These are phyloP conservation scores for Coleophora deauratella DNA, from an alignment of 2,888 invertebrate species.

Conservation along the genomic window DNA sequence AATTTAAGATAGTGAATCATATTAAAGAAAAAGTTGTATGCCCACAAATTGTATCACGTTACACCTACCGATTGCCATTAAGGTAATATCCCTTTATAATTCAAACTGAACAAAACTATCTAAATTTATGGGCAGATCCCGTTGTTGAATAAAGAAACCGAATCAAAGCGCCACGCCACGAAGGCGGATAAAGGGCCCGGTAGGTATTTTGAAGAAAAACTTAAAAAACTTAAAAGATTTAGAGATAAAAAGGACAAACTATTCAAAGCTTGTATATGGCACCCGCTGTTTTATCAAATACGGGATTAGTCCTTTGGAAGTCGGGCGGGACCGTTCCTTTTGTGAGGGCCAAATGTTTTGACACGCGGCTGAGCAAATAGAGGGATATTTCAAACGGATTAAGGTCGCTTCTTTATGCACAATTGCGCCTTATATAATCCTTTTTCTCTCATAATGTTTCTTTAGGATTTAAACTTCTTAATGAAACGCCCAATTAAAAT, in stretches of 20 bases:
- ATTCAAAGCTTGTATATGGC: conserved; percentile 55
- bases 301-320: conserved; percentile 57
- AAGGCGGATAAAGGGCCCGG: conserved; percentile 46
- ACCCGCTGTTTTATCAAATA: conserved; percentile 71
- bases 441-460: conserved; percentile 12
- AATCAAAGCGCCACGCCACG: conserved; percentile 68
- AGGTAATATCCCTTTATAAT: conserved; percentile 67
- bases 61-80: conserved; percentile 71
- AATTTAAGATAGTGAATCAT: conserved; percentile 40
- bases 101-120: conserved; percentile 67
- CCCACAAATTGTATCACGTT: conserved; percentile 59
- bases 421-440: conserved; percentile 29
- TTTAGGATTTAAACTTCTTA: neutral
- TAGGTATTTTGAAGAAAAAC: conserved; percentile 33
- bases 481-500: neutral
- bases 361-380: conserved; percentile 53
- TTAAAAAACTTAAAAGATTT: conserved; percentile 42
- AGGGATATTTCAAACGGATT: conserved; percentile 42
- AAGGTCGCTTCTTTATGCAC: conserved; percentile 34
- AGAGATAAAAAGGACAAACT: conserved; percentile 59
- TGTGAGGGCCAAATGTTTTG: conserved; percentile 62
- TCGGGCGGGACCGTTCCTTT: conserved; percentile 40
- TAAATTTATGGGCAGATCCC: conserved; percentile 64
- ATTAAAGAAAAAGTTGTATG: conserved; percentile 51
- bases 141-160: conserved; percentile 67